A percentile compares a stretch with the other conserved stretches of the same genome.
Conservation (phyloP, 2,113 vertebrate species). For the Tachycineta bicolor region DNA sequence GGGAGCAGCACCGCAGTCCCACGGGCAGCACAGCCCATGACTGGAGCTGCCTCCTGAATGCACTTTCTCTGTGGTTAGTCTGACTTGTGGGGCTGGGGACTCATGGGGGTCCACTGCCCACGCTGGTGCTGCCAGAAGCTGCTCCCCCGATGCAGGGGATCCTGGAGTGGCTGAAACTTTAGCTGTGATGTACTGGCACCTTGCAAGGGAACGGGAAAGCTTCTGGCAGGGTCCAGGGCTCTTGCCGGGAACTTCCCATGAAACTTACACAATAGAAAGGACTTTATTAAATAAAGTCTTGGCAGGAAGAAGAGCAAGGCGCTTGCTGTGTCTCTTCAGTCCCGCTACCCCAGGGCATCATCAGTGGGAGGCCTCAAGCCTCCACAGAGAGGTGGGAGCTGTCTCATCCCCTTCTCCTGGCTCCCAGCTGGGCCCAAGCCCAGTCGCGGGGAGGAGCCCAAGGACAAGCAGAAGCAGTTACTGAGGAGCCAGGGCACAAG, state of each 20-base stretch:
- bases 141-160: rapidly evolving
- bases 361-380: background rate
- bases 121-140: background rate
- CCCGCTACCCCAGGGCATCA: background rate
- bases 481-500: background rate
- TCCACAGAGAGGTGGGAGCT: background rate
- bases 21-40: rapidly evolving
- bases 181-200: background rate
- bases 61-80: background rate
- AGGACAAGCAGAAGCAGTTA: background rate
- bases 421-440: background rate
- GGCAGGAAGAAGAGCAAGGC: background rate
- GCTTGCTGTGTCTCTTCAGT: background rate
- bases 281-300: conserved; percentile 44
- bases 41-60: background rate
- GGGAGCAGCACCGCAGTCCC: rapidly evolving
- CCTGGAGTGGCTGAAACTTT: background rate
- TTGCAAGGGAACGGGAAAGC: background rate
- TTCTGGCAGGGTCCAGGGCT: background rate
- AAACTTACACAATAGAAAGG: background rate
- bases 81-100: rapidly evolving
- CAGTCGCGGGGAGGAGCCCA: background rate
- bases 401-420: background rate
- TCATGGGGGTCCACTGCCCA: background rate
- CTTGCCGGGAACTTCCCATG: background rate